A percentile compares a stretch with the other conserved stretches of the same genome.
Conservation (phyloP, 1,140 invertebrate species). For the Orchestia grillus region DNA sequence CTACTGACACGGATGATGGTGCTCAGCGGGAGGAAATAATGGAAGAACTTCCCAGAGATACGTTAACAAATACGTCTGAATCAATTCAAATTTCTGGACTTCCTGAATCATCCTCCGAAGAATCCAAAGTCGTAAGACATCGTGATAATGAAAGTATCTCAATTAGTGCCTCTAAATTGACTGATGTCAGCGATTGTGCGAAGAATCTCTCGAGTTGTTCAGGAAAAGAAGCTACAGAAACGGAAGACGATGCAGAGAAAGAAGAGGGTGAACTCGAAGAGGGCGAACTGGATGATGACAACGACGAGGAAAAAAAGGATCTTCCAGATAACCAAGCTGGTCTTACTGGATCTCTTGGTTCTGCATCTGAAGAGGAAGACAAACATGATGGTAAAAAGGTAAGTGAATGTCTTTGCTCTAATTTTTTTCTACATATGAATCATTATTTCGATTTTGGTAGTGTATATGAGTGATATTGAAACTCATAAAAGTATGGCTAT, state of each 20-base stretch:
- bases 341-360: neutral
- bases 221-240: neutral
- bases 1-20: neutral
- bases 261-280: constrained; percentile 65
- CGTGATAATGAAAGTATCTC: neutral
- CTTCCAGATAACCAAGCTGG: neutral
- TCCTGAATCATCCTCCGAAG: neutral
- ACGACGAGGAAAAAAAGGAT: constrained; percentile 59
- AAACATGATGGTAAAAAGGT: neutral
- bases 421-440: neutral
- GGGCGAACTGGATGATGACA: constrained; percentile 62
- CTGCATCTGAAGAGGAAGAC: neutral
- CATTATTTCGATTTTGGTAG: neutral
- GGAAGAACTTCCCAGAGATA: neutral
- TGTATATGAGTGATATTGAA: neutral
- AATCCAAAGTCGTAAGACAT: neutral
- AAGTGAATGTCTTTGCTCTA: neutral
- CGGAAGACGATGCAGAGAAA: constrained; percentile 58
- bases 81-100: neutral
- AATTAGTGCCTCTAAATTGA: neutral
- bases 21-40: neutral
- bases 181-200: neutral
- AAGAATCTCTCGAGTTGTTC: neutral
- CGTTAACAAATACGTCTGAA: neutral
- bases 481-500: neutral